Base-by-base conservation (phyloP, 1,140 invertebrate species). In the Eriosoma lanigerum region DNA sequence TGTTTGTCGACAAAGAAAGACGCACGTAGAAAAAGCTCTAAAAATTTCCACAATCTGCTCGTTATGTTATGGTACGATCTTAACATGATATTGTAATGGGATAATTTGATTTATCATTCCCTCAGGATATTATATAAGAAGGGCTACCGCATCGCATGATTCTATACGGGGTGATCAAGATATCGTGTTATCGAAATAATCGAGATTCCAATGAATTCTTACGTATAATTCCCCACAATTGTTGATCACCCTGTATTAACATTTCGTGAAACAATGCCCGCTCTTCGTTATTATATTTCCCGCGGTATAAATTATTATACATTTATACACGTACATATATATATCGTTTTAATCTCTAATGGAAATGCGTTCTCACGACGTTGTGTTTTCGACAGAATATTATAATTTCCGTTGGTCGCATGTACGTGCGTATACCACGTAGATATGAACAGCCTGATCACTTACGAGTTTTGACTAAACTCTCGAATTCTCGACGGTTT, bases 1-100 rank as follows among this genome's bases (percentile, higher is more conserved):
- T n/a, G n/a, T n/a, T n/a, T n/a, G n/a, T n/a, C n/a, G n/a, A n/a
- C n/a, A n/a, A n/a, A n/a, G n/a, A n/a, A n/a, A n/a, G n/a, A n/a
- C n/a, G n/a, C n/a, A 48, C 44, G 13, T 5, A 12, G 17, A 32
- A 70, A 70, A 48, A 24, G 44, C 64, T 50, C 32, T 38, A 4
- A 19, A 70, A 70, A 70, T 26, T 17, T 50, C 66, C 46, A 48
- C 66, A 50, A 50, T 70, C 66, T 48, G 66, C 44, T 50, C 46
- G 66, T 38, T 70, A 70, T 70, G n/a, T 70, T 38, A 38, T 38
- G 3, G 8, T 38, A 38, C 8, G 3, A 38, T 38, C 3, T 38
- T 38, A 38, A 3, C 32, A 38, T 8, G 32, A 48, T 50, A n/a
- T 32, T 21, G 29, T 64, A 38, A 64, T 24, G 24, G 26, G 8